A percentile compares a stretch with the other conserved stretches of the same genome.
Evolutionary conservation across 2,113 vertebrate genomes (phyloP).

Genomic region (Piprites chloris): DNA sequence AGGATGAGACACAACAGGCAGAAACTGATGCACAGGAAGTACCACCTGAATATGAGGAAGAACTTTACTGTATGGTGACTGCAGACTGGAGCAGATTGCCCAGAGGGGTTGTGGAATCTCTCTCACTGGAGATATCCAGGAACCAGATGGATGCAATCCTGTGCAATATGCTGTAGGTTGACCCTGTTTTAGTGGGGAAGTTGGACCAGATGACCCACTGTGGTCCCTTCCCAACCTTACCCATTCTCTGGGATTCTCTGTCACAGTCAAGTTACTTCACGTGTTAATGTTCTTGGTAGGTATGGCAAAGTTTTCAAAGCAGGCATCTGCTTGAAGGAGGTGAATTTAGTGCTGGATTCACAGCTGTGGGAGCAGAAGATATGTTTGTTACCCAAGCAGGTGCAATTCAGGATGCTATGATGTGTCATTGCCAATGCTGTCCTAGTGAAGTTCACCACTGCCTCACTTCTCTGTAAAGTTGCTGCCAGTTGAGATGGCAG

Average conservation of each 20-base stretch:
- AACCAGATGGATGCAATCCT: neutral
- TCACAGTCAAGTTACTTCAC: neutral
- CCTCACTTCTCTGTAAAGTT: neutral
- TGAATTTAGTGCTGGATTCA: neutral
- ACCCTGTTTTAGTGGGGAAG: neutral
- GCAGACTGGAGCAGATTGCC: accelerated
- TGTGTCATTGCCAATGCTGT: accelerated
- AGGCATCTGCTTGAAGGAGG: neutral
- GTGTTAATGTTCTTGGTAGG: neutral
- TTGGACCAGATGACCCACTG: neutral
- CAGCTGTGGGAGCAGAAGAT: neutral
- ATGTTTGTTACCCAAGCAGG: neutral
- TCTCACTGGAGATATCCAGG: neutral
- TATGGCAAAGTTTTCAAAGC: neutral
- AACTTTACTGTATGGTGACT: neutral
- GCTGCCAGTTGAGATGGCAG: neutral
- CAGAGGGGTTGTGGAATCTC: neutral
- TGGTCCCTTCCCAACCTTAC: neutral
- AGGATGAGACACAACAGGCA: neutral
- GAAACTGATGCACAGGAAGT: neutral
- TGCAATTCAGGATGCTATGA: neutral
- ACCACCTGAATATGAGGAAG: neutral
- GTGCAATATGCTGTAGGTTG: neutral
- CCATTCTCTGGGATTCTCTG: neutral
- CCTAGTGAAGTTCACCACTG: neutral